These are phyloP conservation scores for Sciurus carolinensis DNA, from an alignment of 2,797 vertebrate species.

Conservation along the genomic window DNA sequence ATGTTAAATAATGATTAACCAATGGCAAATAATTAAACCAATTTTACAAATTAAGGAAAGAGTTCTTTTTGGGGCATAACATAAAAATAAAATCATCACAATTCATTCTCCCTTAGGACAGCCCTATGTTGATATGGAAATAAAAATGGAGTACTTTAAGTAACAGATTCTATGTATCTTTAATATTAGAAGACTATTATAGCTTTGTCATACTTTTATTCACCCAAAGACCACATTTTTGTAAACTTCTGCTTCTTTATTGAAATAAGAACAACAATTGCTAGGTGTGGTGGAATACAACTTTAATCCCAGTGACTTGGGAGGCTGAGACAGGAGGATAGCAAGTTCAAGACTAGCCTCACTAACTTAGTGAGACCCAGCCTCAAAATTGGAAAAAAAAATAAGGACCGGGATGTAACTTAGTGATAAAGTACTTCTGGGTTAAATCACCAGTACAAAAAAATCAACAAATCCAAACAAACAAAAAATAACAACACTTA, in stretches of 20 bases:
- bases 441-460: background rate
- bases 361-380: background rate
- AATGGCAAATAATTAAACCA: background rate
- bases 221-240: background rate
- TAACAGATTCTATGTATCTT: background rate
- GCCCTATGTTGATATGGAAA: background rate
- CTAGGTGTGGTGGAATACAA: background rate
- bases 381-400: background rate
- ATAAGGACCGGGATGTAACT: background rate
- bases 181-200: background rate
- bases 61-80: background rate
- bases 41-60: background rate
- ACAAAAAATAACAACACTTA: background rate
- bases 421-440: background rate
- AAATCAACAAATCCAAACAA: background rate
- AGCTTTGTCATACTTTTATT: background rate
- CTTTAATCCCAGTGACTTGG: background rate
- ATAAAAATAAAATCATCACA: background rate
- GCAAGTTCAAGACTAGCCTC: background rate
- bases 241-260: background rate
- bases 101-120: background rate
- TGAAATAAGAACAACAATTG: background rate
- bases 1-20: background rate
- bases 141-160: background rate
- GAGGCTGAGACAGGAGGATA: background rate